Evolutionary conservation across 2,888 invertebrate genomes (phyloP).

Genomic region (Andrena trimmerana): DNA sequence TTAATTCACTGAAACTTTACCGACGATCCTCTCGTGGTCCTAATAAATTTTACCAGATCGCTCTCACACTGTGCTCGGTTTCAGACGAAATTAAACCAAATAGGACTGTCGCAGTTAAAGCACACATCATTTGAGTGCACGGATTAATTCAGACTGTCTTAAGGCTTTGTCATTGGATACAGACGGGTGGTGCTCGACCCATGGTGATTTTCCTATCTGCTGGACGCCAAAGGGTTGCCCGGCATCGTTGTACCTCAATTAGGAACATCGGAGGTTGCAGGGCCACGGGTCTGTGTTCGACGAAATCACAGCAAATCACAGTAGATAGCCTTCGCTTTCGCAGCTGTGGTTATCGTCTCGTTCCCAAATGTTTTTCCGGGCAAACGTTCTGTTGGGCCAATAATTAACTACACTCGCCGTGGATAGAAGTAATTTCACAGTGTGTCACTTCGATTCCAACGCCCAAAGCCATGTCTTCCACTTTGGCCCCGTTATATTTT

Average conservation of each 20-base stretch:
- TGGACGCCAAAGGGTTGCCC: conserved; percentile 24
- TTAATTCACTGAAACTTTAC: background rate
- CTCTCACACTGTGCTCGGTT: too few relatives aligned
- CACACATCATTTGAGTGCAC: background rate
- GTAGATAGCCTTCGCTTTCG: background rate
- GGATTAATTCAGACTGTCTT: conserved; percentile 15
- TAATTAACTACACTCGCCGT: conserved; percentile 5
- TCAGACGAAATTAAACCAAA: background rate
- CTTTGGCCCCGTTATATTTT: background rate
- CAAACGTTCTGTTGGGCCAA: background rate
- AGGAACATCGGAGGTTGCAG: conserved; percentile 6
- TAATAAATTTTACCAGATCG: background rate
- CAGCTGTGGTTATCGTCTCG: background rate
- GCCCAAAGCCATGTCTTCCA: too few relatives aligned
- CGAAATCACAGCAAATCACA: conserved; percentile 1
- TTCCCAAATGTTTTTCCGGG: background rate
- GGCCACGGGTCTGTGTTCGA: conserved; percentile 1
- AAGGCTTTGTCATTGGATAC: conserved; percentile 17
- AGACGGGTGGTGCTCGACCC: background rate
- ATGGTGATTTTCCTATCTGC: conserved; percentile 10
- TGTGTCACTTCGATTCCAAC: background rate
- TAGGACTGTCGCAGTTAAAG: background rate
- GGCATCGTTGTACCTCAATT: conserved; percentile 25
- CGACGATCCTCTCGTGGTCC: background rate
- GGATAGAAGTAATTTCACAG: background rate